Base-by-base conservation (phyloP, 2,797 vertebrate species). In the Hypotaenidia philippensis region DNA sequence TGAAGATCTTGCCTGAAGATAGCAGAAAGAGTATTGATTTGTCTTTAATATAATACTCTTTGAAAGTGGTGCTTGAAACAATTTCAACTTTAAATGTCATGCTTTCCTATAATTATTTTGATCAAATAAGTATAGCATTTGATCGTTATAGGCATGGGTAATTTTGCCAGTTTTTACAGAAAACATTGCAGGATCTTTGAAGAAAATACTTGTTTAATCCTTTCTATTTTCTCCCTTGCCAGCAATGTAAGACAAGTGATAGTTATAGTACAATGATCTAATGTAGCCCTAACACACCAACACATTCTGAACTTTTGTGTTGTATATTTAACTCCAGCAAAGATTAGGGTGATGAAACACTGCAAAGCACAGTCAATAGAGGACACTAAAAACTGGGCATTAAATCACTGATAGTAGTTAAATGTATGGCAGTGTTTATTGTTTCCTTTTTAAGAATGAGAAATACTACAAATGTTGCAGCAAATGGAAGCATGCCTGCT, bases 21-120 rank as follows among this genome's bases (percentile, higher is more conserved):
- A 95, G 91, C 93, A 95, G 76, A 97, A 96, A 89, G 50, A 61
- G 10, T 94, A 95, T 95, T 89, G 63, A 97, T 95, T 97, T 97
- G 89, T 96, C 86, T 89, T 97, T 97, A 95, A 95, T 72, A 92
- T 50, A 94, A 95, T 93, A 94, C 57, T 93, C 96, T 97, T 93
- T 92, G 60, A 96, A 97, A 97, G 89, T 80, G 65, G 71, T 90
- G 47, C 72, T 96, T 96, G 80, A 95, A 93, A 94, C 86, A 95
- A 97, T 97, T 94, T 96, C 56, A 95, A 89, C 72, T 90, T 93
- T 94, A 96, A 97, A 96, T 97, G 79, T 95, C 89, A 97, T 97
- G 65, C 97, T 97, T 97, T 97, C 60, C 92, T 92, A 86, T 91
- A 94, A 97, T 96, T 97, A 95, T 96, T 97, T 97, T 97, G 89